These are phyloP conservation scores for Phenganax marumi DNA, from an alignment of 92 coral and sea anemone species.

Conservation along the genomic window DNA sequence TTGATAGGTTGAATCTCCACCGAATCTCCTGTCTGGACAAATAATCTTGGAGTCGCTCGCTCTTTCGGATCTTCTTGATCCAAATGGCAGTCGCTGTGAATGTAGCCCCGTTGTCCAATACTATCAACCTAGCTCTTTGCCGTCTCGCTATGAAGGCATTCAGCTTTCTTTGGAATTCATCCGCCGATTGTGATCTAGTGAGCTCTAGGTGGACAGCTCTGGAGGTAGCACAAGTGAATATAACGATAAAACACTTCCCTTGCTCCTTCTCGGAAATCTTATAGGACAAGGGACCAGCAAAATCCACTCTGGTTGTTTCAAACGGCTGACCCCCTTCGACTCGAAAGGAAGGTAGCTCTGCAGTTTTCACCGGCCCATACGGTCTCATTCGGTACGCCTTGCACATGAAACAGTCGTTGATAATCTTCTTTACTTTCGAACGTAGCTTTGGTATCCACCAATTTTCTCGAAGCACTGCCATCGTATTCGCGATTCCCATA, in stretches of 20 bases:
- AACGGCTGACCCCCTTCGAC: conserved; percentile 21
- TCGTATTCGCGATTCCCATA: conserved; percentile 62
- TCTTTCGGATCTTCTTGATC: conserved; percentile 27
- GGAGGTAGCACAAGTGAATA: not conserved
- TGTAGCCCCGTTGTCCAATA: conserved; percentile 29
- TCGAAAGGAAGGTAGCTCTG: conserved; percentile 48
- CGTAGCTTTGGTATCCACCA: conserved; percentile 68
- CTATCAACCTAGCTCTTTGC: conserved; percentile 45
- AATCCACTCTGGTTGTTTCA: conserved; percentile 5
- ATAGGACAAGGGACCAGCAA: conserved; percentile 18
- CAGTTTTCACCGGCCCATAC: conserved; percentile 55
- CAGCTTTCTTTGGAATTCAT: conserved; percentile 47
- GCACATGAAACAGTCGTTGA: conserved; percentile 56
- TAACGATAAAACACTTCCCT: not conserved
- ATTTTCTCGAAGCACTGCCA: conserved; percentile 63
- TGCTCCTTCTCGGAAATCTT: not conserved
- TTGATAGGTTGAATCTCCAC: conserved; percentile 49
- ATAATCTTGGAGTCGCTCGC: conserved; percentile 37
- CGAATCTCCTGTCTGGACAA: conserved; percentile 10
- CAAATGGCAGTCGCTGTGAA: conserved; percentile 1
- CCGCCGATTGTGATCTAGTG: conserved; percentile 51
- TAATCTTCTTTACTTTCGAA: conserved; percentile 57
- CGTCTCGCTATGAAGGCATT: conserved; percentile 50
- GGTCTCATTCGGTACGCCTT: conserved; percentile 54
- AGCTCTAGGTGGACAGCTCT: conserved; percentile 48